Base-by-base conservation (phyloP, 2,888 invertebrate species). In the Lycophotia porphyrea region DNA sequence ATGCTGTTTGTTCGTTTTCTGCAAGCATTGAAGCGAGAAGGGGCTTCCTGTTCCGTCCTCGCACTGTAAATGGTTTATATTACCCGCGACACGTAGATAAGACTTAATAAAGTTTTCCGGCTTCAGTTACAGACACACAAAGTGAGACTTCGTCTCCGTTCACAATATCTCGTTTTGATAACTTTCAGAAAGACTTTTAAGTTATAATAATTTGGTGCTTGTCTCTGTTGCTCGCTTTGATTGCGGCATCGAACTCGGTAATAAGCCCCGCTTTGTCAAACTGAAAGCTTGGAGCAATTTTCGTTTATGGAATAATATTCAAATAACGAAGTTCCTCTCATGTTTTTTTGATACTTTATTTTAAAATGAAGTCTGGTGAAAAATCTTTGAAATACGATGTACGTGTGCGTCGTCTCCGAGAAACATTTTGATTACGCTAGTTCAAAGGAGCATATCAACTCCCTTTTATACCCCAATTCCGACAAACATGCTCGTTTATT, bases 1-100 rank as follows among this genome's bases (percentile, higher is more conserved):
- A 92, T 91, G 92, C 91, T 94, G 91, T 93, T 94, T 92, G 92
- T 92, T 91, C 90, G 90, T 85, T 90, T 89, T 90, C 88, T 90
- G 88, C 85, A 90, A 71, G 90, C 92, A 89, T 87, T 93, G 91
- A 90, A 89, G 91, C 93, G 93, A 90, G 89, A 91, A 92, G 84
- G 73, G 78, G 86, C 90, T 95, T 95, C 95, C 95, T 95, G 92
- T 93, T 94, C 92, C 93, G 93, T 88, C 90, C 90, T 91, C 85
- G 84, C 78, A 84, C 78, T 81, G 77, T 73, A 84, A 89, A 88
- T 79, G 74, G 78, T 89, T 89, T 88, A 89, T 86, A 84, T 86
- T 82, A 75, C 81, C 78, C 82, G 81, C 81, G 87, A 86, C 87
- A 88, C 88, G 86, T 89, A 86, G 86, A 85, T 87, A 88, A 84